A percentile compares a stretch with the other conserved stretches of the same genome.
Conservation (phyloP, 2,113 vertebrate species). For the Chrysemys picta region DNA sequence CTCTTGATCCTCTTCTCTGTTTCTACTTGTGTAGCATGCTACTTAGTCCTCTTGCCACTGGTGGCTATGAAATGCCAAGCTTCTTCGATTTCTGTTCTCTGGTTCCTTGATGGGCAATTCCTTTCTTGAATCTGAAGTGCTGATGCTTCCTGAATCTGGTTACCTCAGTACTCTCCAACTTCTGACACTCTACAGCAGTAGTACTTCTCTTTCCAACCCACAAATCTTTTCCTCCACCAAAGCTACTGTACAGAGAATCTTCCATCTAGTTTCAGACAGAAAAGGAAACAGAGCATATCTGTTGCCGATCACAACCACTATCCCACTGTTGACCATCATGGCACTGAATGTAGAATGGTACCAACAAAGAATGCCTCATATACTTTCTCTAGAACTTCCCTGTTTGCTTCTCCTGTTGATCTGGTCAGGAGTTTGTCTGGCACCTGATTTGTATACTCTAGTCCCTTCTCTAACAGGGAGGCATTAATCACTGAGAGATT, state of each 20-base stretch:
- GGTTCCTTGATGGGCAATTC: not conserved
- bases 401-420: not conserved
- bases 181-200: not conserved
- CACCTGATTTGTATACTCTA: not conserved
- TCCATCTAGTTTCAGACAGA: not conserved
- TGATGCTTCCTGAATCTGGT: not conserved
- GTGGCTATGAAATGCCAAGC: not conserved
- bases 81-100: not conserved
- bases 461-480: not conserved
- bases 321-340: not conserved
- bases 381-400: not conserved
- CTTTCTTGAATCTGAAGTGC: not conserved
- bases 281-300: not conserved
- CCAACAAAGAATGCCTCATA: not conserved
- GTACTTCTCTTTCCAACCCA: not conserved
- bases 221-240: not conserved
- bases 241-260: not conserved
- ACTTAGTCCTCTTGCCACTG: not conserved
- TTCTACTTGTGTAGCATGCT: not conserved
- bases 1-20: not conserved
- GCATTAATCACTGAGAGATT: not conserved
- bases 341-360: not conserved
- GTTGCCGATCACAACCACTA: not conserved
- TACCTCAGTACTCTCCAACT: not conserved
- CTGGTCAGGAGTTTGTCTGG: not conserved